Base-by-base conservation (phyloP, 2,113 vertebrate species). In the Haemorhous mexicanus region DNA sequence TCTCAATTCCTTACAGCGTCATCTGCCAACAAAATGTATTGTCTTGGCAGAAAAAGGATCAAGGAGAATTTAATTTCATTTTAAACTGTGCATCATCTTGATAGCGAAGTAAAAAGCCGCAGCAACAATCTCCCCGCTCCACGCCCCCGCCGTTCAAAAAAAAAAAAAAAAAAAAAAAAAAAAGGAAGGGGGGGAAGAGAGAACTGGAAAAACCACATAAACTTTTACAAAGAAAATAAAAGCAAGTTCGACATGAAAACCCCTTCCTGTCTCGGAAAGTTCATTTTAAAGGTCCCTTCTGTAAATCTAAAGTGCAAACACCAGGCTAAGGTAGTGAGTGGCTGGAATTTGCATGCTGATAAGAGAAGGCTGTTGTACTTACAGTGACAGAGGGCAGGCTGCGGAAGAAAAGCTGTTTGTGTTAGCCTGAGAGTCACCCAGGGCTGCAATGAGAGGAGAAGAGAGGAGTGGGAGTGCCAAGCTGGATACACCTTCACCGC, bases 331-430 rank as follows among this genome's bases (percentile, higher is more conserved):
- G 97, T 95, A 97, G 95, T 97, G 97, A 96, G 97, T 97, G 96
- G 97, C 97, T 97, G 96, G 97, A 97, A 97, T 98, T 97, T 98
- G 97, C 98, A 98, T 98, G 97, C 97, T 97, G 97, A 98, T 97
- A 98, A 98, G 97, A 98, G 98, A 99, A 98, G 97, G 97, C 97
- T 97, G 97, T 98, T 98, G 98, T 99, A 99, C 99, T 99, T 99
- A 99, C 99, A 99, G 98, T 98, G 98, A 98, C 97, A 98, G 98
- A 98, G 98, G 98, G 98, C 98, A 98, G 98, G 98, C 98, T 99
- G 98, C 98, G 98, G 98, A 98, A 98, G 97, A 97, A 98, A 98
- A 97, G 98, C 97, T 98, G 98, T 98, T 98, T 99, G 98, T 98
- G 98, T 99, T 98, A 98, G 98, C 98, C 98, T 98, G 98, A 98